Base-by-base conservation (phyloP, 2,888 invertebrate genomes). In the Peribatodes rhomboidaria region DNA sequence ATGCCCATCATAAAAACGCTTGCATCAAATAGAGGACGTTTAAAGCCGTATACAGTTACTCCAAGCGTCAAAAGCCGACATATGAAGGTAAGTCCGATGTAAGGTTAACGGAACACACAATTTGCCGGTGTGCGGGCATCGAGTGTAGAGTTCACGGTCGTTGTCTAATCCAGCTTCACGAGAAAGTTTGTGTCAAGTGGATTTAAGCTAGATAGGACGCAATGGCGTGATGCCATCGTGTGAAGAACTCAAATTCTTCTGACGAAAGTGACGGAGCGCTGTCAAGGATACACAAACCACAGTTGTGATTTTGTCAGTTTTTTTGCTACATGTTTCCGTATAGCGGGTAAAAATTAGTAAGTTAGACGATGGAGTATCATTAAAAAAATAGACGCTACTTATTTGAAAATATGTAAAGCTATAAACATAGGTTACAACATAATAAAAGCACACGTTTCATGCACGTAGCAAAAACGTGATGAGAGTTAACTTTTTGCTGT, bases 71-170 rank as follows among this genome's bases (percentile, higher is more conserved):
- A 46, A 46, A 22, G 22, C 46, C 37, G 13, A 46, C n/a, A 13
- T 46, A n/a, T 46, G 46, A 46, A 22, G 22, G 20, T 46, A 46
- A 46, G 8, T 4, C 35, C 35, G 3, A 35, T 35, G 18, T 35
- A 35, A 62, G 27, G 41, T 35, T 62, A 62, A 62, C 61, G 61
- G 56, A 33, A 57, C 22, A 18, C 37, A 47, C 37, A 13, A 37
- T 46, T 46, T 35, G 35, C 50, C 42, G 42, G 33, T 22, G 27
- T 49, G n/a, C 31, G 50, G 56, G 33, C 62, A 50, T 2, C 37
- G 27, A 50, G 50, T 56, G 22, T 42, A 50, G 50, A 50, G 55
- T 56, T 62, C 62, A 56, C 33, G 56, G 56, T 47, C 50, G 14
- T 37, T 44, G 13, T 16, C 14, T 50, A 35, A 50, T 50, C 13